Evolutionary conservation across 2,113 vertebrate species (phyloP).

Genomic region (Myotis yumanensis): DNA sequence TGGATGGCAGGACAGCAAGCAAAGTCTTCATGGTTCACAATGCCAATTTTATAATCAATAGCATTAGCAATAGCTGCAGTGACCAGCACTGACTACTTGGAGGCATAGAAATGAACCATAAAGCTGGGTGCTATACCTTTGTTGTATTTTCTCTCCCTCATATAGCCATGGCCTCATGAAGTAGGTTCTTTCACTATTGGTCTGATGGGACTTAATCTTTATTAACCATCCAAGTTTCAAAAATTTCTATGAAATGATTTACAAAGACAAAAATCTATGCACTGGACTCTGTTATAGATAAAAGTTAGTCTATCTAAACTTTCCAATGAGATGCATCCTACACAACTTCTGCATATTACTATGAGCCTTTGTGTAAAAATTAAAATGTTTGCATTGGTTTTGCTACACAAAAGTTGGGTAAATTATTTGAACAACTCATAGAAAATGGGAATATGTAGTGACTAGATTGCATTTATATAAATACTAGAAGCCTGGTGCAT

Average conservation of each 20-base stretch:
- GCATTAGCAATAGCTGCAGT: not conserved
- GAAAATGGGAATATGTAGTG: not conserved
- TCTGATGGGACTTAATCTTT: not conserved
- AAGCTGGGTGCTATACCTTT: not conserved
- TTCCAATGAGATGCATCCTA: constrained; percentile 29
- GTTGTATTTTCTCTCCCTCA: not conserved
- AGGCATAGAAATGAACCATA: not conserved
- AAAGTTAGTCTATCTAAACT: constrained; percentile 40
- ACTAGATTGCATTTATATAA: not conserved
- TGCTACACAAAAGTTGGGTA: not conserved
- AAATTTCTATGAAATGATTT: not conserved
- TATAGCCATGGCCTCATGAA: not conserved
- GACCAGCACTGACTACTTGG: not conserved
- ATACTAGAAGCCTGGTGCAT: not conserved
- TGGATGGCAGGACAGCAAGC: not conserved
- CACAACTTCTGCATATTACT: constrained; percentile 53
- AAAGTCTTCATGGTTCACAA: not conserved
- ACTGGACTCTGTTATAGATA: not conserved
- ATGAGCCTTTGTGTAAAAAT: constrained; percentile 19
- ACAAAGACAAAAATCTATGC: not conserved
- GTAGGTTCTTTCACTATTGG: not conserved
- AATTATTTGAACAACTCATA: not conserved
- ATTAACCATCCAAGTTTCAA: not conserved
- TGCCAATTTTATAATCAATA: constrained; percentile 45
- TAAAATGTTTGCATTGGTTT: not conserved